Conservation (phyloP, 2,113 vertebrate genomes). For the Pristiophorus japonicus region DNA sequence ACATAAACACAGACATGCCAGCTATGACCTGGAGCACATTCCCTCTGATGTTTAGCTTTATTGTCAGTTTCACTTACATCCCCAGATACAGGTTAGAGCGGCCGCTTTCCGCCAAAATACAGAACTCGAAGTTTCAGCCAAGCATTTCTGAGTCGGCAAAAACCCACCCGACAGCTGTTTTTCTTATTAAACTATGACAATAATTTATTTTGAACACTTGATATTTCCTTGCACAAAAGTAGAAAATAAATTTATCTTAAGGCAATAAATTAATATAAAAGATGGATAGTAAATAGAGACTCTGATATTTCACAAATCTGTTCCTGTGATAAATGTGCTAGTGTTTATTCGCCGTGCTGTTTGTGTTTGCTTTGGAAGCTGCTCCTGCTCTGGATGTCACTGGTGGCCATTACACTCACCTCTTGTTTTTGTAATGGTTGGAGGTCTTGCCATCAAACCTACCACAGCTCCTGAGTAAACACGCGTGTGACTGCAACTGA, state of each 20-base stretch:
- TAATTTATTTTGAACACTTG: conserved; percentile 29
- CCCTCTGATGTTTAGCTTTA: conserved; percentile 30
- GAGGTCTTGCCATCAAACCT: not conserved
- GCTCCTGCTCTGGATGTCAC: not conserved
- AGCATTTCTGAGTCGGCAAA: conserved; percentile 27
- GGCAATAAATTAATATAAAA: conserved; percentile 22
- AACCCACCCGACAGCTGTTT: conserved; percentile 24
- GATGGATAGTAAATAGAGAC: not conserved
- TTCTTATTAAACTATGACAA: not conserved
- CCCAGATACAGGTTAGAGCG: conserved; percentile 25
- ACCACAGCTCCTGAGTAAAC: not conserved
- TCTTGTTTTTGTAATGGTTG: conserved; percentile 1
- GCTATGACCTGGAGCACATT: conserved; percentile 11
- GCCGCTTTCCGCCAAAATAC: not conserved
- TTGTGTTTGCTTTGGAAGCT: not conserved
- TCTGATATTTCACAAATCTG: not conserved
- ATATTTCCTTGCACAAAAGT: conserved; percentile 20
- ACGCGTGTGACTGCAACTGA: not conserved
- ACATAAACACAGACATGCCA: conserved; percentile 33
- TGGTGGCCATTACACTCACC: no score
- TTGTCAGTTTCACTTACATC: conserved; percentile 26
- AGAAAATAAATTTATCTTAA: conserved; percentile 14
- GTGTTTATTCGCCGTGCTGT: not conserved
- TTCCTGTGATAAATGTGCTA: not conserved
- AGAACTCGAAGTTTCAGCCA: not conserved